Evolutionary conservation across 2,797 vertebrate species (phyloP), one percentile per base, ranked within the genome.

Genomic region (Cossypha dichroa): DNA sequence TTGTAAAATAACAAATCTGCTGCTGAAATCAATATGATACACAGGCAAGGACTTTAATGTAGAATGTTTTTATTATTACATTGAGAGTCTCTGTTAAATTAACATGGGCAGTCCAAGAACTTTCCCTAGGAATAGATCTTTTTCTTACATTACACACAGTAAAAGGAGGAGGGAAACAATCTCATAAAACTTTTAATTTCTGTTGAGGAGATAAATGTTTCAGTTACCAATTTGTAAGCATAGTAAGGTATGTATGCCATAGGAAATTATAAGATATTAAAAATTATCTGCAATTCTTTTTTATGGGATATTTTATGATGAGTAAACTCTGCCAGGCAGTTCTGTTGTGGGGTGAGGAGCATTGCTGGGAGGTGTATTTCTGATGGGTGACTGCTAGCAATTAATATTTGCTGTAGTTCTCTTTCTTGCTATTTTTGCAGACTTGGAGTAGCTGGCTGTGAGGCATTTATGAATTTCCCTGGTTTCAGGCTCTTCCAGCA

Each of bases 1-100:
- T 11, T 70, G 31, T 31, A 73, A 72, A 83, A 64, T 15, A 59
- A 15, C 18, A 91, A 91, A 89, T 49, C 48, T 79, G 14, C 73
- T 73, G 63, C 60, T 77, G 87, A 89, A 97, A 85, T 91, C 78
- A 95, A 94, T 84, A 74, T 55, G 85, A 40, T 72, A 40, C 18
- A 54, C 82, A 94, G 7, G 22, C 81, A 78, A 52, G 26, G 56
- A 51, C 15, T 52, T 91, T 38, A 8, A n/a, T 20, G n/a, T 48
- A 83, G 68, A 86, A 64, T 84, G 58, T 85, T 94, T 98, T 97
- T 97, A 96, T 97, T 97, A 91, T 64, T 93, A 74, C 41, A 34
- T 49, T 83, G 85, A 90, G 40, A 88, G 55, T 69, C 58, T 97
- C 67, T 94, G 59, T 95, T 97, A 95, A 97, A 97, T 97, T 96